Percentiles rank a stretch among this genome's conserved stretches.
Evolutionary conservation across 2,113 vertebrate genomes (phyloP).

Genomic region (Vombatus ursinus): DNA sequence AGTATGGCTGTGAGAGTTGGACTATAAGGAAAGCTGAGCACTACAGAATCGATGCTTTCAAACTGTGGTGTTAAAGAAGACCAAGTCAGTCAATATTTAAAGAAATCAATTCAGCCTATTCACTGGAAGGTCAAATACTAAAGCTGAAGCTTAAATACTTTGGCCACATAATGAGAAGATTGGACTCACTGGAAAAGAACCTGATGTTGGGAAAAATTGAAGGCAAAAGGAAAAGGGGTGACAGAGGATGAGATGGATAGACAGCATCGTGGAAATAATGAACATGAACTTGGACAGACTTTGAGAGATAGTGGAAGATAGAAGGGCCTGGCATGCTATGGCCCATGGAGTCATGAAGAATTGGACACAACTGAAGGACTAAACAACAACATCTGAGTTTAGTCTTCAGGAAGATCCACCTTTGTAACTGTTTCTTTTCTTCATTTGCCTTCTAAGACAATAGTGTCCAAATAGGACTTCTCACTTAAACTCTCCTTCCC

Average conservation of each 20-base stretch:
- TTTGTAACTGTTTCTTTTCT: background rate
- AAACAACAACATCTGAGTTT: background rate
- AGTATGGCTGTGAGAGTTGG: background rate
- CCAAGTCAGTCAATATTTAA: background rate
- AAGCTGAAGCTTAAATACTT: too few species aligned
- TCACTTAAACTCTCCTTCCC: background rate
- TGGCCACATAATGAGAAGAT: too few species aligned
- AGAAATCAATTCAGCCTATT: background rate
- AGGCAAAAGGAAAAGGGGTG: too few species aligned
- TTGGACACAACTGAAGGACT: too few species aligned
- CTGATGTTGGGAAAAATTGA: too few species aligned
- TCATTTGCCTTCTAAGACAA: background rate
- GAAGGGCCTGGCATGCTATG: too few species aligned
- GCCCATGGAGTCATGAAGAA: too few species aligned
- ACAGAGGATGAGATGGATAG: too few species aligned
- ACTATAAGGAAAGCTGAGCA: background rate
- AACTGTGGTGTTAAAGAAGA: background rate
- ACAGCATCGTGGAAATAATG: too few species aligned
- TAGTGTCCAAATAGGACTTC: background rate
- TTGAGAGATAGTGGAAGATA: too few species aligned
- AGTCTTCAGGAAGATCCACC: background rate
- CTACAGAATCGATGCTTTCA: background rate
- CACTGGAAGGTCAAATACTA: background rate
- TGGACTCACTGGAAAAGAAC: too few species aligned
- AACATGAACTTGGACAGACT: too few species aligned